phyloP scores from a whole-genome alignment of 2,113 vertebrate species.

The Trichechus manatus region DNA sequence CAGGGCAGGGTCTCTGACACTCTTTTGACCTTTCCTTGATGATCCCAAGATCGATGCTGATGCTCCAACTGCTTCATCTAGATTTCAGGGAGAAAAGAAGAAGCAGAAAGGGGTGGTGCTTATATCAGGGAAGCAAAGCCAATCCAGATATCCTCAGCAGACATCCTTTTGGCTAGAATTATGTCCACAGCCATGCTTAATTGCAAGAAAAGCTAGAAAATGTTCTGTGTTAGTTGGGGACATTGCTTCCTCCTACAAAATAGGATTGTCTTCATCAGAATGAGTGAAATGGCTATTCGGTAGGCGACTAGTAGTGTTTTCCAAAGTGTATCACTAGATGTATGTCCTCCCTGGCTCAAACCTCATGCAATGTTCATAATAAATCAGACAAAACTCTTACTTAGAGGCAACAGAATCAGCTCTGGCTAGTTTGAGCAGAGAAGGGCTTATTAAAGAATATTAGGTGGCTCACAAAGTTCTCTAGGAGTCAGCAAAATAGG shows the following conservation, averaged over 20 bases:
- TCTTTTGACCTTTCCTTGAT: neutral
- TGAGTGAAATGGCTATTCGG: neutral
- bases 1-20: neutral
- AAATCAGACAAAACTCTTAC: neutral
- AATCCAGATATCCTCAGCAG: neutral
- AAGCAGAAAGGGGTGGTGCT: neutral
- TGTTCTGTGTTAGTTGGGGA: neutral
- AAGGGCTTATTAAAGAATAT: neutral
- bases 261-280: neutral
- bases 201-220: neutral
- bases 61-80: neutral
- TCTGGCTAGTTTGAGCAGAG: neutral
- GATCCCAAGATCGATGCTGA: neutral
- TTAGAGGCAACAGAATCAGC: neutral
- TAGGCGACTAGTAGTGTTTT: neutral
- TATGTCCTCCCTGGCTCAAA: constrained; percentile 5
- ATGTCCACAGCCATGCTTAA: neutral
- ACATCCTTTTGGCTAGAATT: constrained; percentile 31
- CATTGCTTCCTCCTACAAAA: neutral
- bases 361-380: neutral
- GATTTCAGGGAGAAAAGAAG: neutral
- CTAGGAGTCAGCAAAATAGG: neutral
- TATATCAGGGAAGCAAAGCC: neutral
- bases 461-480: neutral
- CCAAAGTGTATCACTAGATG: neutral